phyloP scores from a whole-genome alignment of 2,888 invertebrate species.

The Drosophila maculinotata region DNA sequence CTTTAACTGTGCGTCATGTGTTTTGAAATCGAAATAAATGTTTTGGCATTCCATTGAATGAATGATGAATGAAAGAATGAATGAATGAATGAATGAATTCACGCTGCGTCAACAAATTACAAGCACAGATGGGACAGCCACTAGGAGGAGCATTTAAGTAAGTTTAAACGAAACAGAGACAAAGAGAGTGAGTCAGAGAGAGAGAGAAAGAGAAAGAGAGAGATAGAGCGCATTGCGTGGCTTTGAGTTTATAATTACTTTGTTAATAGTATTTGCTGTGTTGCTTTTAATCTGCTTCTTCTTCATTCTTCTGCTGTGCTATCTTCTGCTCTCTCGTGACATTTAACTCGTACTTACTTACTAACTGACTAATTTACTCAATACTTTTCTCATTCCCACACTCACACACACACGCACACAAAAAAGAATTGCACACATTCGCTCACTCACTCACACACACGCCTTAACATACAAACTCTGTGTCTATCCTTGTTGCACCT shows the following conservation, averaged over 20 bases:
- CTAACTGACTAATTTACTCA: slow-evolving; percentile 21
- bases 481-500: slow-evolving; percentile 35
- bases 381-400: neutral
- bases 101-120: neutral
- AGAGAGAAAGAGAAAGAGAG: neutral
- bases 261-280: neutral
- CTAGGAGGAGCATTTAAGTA: neutral
- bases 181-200: slow-evolving; percentile 8
- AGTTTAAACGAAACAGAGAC: neutral
- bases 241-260: slow-evolving; percentile 30
- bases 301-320: neutral
- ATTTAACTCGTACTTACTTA: slow-evolving; percentile 20
- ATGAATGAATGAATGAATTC: too few relatives aligned
- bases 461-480: slow-evolving; percentile 11
- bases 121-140: slow-evolving; percentile 5
- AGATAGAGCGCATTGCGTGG: slow-evolving; percentile 9
- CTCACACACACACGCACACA: neutral
- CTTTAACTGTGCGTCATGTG: neutral
- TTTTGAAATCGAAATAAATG: slow-evolving; percentile 2
- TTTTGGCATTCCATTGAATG: neutral
- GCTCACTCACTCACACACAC: slow-evolving; percentile 3
- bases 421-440: slow-evolving; percentile 1
- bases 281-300: neutral
- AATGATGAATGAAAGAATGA: neutral
- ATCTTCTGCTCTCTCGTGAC: neutral